phyloP scores from a whole-genome alignment of 2,888 invertebrate genomes.

The Ferrisia virgata region DNA sequence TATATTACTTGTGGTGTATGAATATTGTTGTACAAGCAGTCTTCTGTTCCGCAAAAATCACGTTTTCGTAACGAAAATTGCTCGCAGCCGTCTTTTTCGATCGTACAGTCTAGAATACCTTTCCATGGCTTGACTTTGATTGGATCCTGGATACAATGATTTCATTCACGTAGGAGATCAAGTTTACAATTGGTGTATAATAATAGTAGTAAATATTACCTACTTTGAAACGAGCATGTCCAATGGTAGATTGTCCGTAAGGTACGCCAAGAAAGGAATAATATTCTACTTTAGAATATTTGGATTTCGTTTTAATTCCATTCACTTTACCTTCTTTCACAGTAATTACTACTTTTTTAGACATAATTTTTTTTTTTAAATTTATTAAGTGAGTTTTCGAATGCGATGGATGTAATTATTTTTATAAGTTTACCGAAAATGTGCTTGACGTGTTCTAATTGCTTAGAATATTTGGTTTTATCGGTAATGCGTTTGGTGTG shows the following conservation, averaged over 20 bases:
- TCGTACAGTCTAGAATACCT: not conserved
- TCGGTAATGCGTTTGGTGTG: too few relatives aligned
- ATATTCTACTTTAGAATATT: not conserved
- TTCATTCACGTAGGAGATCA: too few relatives aligned
- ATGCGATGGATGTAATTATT: not conserved
- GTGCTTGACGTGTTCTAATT: too few relatives aligned
- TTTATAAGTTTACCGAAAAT: too few relatives aligned
- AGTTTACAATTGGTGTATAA: too few relatives aligned
- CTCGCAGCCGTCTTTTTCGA: not conserved
- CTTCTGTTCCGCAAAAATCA: not conserved
- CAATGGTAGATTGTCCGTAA: not conserved
- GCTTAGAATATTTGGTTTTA: too few relatives aligned
- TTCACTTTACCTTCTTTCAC: conserved; percentile 20
- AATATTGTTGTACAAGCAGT: conserved; percentile 12
- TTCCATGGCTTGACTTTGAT: not conserved
- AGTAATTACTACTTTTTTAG: not conserved
- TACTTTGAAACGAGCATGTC: conserved; percentile 9
- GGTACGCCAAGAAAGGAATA: conserved; percentile 22
- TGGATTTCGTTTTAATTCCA: not conserved
- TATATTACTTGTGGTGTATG: not conserved
- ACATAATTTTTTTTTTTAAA: conserved; percentile 4
- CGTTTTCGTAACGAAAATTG: not conserved
- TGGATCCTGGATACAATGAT: not conserved
- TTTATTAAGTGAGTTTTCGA: not conserved
- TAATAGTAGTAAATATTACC: not conserved